phyloP scores from a whole-genome alignment of 2,113 vertebrate species.

The Myanophis thanlyinensis region DNA sequence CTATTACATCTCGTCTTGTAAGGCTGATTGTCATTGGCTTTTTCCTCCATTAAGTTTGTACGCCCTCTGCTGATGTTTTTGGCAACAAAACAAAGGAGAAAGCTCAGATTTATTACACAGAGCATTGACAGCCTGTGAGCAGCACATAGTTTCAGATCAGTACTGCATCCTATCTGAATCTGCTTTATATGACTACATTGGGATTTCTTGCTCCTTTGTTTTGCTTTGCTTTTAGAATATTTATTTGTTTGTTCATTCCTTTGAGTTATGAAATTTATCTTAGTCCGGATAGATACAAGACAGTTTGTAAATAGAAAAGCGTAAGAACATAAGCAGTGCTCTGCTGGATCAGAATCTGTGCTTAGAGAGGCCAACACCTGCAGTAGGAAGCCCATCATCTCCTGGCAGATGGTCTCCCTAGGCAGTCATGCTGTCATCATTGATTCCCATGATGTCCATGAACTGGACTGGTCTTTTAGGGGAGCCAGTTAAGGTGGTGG shows the following conservation, averaged over 20 bases:
- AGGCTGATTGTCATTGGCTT: background rate
- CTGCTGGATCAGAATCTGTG: background rate
- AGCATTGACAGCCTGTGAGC: background rate
- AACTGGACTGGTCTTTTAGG: background rate
- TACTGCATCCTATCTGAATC: background rate
- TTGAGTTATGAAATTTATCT: background rate
- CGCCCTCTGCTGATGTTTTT: constrained; percentile 18
- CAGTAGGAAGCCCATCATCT: background rate
- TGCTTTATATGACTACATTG: background rate
- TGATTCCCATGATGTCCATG: background rate
- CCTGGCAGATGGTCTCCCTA: background rate
- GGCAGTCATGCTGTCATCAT: background rate
- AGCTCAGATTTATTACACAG: background rate
- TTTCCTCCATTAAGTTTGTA: constrained; percentile 8
- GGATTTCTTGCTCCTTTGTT: background rate
- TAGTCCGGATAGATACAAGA: background rate
- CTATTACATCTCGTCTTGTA: background rate
- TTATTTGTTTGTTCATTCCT: background rate
- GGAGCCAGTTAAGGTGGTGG: background rate
- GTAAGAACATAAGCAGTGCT: background rate
- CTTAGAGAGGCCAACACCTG: background rate
- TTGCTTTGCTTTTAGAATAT: background rate
- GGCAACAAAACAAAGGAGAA: background rate
- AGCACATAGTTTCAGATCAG: background rate
- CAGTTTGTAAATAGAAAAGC: background rate